Base-by-base conservation (phyloP, 2,113 vertebrate genomes). In the Brachirus orientalis region DNA sequence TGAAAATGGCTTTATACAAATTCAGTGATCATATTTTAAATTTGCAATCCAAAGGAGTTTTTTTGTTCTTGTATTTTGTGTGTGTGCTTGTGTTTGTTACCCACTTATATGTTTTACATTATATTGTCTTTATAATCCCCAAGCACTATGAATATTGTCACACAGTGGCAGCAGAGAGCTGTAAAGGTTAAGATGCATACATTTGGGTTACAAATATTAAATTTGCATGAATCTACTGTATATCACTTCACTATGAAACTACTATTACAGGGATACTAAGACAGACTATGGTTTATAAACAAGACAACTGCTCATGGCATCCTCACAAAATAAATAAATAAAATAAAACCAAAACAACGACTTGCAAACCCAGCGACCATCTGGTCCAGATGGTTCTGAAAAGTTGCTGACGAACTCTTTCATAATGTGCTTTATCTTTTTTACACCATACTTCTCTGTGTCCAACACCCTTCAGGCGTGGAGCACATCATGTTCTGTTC, bases 341-440 rank as follows among this genome's bases (percentile, higher is more conserved):
- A 43, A 43, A 43, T 13, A 43, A 43, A 14, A 28, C 48, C 18
- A 35, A 28, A 52, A 18, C 53, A 65, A 53, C 51, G 10, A 46
- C 53, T 50, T 36, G 22, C 47, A 62, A 63, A 69, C 47, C 17
- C 66, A 60, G 44, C 47, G 63, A 53, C 20, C 63, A 69, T 79
- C 71, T 82, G 63, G 17, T 64, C 63, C 71, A 82, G 72, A 79
- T 69, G 60, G 63, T 69, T 72, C 48, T 72, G 53, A 60, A 64
- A 69, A 61, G 58, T 40, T 62, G 63, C 61, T 45, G 69, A 75
- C 62, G 40, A 37, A 19, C 45, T 64, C 50, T 53, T 52, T 36
- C 55, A 22, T 41, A 33, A 38, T 22, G 47, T 38, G 40, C 56
- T 47, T 63, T 57, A 61, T 72, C 19, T 61, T 57, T n/a, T 83